phyloP scores from a whole-genome alignment of 2,113 vertebrate genomes.

The Merops nubicus region DNA sequence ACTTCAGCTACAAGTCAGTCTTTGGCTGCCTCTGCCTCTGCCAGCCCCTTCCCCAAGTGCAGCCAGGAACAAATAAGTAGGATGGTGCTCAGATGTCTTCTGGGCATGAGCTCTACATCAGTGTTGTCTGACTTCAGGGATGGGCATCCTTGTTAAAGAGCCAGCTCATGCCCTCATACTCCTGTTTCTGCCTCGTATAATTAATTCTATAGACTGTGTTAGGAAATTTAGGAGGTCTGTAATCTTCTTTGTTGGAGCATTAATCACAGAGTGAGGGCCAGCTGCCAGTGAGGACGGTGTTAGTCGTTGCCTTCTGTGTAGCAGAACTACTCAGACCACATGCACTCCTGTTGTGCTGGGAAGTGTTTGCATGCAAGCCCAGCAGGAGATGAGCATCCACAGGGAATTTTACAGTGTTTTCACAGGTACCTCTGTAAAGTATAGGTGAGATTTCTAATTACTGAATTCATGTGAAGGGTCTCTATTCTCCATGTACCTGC shows the following conservation, averaged over 20 bases:
- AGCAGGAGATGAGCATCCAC: background rate
- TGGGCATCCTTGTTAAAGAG: background rate
- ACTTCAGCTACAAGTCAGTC: background rate
- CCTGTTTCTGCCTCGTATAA: background rate
- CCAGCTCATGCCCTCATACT: background rate
- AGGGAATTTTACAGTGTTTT: background rate
- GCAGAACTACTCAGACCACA: background rate
- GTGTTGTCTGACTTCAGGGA: background rate
- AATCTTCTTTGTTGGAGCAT: slow-evolving; percentile 3
- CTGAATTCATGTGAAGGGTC: background rate
- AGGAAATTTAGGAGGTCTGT: background rate
- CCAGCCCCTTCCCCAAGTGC: background rate
- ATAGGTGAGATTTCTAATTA: background rate
- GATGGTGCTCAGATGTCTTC: background rate
- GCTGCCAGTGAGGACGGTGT: background rate
- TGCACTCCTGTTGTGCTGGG: background rate
- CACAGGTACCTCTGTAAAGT: background rate
- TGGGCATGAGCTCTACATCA: background rate
- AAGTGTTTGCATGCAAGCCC: background rate
- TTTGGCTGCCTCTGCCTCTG: background rate
- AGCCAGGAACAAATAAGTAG: background rate
- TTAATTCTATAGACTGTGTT: background rate
- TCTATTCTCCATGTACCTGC: background rate
- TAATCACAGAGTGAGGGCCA: background rate
- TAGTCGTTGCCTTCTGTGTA: background rate